Conservation (phyloP, 2,888 invertebrate species). For the Drosophila putrida region DNA sequence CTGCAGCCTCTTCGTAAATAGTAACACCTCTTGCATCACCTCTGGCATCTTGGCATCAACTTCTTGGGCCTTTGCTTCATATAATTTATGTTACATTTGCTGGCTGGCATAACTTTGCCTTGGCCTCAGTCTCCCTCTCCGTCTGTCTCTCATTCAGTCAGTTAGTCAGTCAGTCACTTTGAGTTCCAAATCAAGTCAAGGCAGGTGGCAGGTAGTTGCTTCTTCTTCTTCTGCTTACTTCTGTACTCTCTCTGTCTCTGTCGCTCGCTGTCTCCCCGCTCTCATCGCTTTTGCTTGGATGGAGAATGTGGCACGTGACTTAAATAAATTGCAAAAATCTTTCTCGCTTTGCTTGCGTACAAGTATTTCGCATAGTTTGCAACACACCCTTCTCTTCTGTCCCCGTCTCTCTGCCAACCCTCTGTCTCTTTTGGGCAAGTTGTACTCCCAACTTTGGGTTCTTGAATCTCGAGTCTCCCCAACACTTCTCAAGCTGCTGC, state of each 20-base stretch:
- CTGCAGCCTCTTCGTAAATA: too few species aligned
- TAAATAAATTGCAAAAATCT: constrained; percentile 81
- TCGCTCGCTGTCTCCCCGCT: neutral
- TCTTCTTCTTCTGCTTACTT: neutral
- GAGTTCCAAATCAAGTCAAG: constrained; percentile 75
- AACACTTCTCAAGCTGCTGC: constrained; percentile 24
- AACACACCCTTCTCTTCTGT: constrained; percentile 9
- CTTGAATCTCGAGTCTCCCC: constrained; percentile 11
- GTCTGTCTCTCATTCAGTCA: constrained; percentile 44
- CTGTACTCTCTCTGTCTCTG: neutral
- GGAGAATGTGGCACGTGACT: constrained; percentile 76
- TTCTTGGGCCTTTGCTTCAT: constrained; percentile 72
- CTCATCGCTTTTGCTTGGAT: constrained; percentile 28
- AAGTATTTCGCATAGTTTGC: constrained; percentile 73
- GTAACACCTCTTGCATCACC: constrained; percentile 5
- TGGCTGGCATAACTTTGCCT: constrained; percentile 75
- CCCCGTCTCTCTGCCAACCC: neutral
- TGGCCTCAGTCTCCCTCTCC: constrained; percentile 29
- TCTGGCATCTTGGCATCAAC: constrained; percentile 55
- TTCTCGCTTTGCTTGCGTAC: constrained; percentile 67
- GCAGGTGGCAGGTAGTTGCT: constrained; percentile 28
- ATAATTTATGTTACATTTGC: constrained; percentile 79
- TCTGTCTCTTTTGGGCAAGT: constrained; percentile 3
- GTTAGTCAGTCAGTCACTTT: constrained; percentile 73
- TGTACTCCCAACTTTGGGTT: constrained; percentile 34